Conservation (phyloP, 2,888 invertebrate genomes). For the Tachina grossa region DNA sequence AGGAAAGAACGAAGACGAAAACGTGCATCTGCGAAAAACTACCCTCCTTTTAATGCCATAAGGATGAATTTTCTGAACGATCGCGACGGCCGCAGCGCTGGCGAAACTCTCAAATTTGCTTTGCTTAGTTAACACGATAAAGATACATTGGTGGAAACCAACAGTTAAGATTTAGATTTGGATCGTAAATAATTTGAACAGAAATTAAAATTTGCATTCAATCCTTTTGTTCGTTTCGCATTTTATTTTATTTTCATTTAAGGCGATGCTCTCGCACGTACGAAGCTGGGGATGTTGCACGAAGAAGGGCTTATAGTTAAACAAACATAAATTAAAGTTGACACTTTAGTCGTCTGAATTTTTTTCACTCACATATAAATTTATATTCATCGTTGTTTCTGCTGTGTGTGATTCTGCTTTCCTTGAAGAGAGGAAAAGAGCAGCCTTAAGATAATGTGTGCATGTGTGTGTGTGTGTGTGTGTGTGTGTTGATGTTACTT, state of each 20-base stretch:
- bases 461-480: slow-evolving; percentile 47
- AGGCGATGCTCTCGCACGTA: slow-evolving; percentile 19
- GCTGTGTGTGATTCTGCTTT: not conserved
- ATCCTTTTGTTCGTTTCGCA: slow-evolving; percentile 55
- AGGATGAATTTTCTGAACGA: not conserved
- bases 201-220: slow-evolving; percentile 70
- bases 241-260: slow-evolving; percentile 31
- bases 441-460: slow-evolving; percentile 77
- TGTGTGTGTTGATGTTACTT: slow-evolving; percentile 60
- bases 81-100: not conserved
- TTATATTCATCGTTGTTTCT: slow-evolving; percentile 50
- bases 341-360: slow-evolving; percentile 77
- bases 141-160: slow-evolving; percentile 58
- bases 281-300: slow-evolving; percentile 66
- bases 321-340: slow-evolving; percentile 83
- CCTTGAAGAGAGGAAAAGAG: slow-evolving; percentile 64
- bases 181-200: slow-evolving; percentile 67
- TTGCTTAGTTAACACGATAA: slow-evolving; percentile 67
- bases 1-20: not conserved
- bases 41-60: slow-evolving; percentile 39
- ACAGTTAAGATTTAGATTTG: slow-evolving; percentile 54
- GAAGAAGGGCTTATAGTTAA: slow-evolving; percentile 80
- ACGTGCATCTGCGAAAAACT: slow-evolving; percentile 62
- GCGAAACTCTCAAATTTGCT: slow-evolving; percentile 54
- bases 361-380: slow-evolving; percentile 52